A percentile compares a stretch with the other conserved stretches of the same genome.
phyloP scores from a whole-genome alignment of 1,140 invertebrate genomes.

The Zelostemma sp. region DNA sequence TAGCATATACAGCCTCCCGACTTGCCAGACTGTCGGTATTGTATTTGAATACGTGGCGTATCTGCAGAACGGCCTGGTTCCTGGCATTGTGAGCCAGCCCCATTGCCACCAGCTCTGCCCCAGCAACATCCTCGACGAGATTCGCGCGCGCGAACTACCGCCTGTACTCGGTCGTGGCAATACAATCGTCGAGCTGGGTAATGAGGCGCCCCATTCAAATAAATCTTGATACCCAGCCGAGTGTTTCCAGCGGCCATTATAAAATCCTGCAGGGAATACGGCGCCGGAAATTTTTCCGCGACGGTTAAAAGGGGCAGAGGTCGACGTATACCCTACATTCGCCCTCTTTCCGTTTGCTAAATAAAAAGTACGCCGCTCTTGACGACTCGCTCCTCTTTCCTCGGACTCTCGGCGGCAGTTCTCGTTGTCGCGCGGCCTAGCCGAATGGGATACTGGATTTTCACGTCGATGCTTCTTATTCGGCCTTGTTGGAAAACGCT shows the following conservation, averaged over 20 bases:
- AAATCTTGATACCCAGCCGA: conserved; percentile 65
- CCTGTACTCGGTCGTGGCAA: conserved; percentile 45
- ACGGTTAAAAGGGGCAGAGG: conserved; percentile 1
- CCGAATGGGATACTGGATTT: too few relatives aligned
- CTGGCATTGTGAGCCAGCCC: conserved; percentile 52
- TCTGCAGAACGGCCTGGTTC: conserved; percentile 54
- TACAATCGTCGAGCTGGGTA: conserved; percentile 66
- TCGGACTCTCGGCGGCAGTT: too few relatives aligned
- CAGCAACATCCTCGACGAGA: conserved; percentile 28
- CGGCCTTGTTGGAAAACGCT: too few relatives aligned
- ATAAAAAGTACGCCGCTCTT: too few relatives aligned
- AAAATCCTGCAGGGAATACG: conserved; percentile 41
- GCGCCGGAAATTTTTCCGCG: conserved; percentile 49
- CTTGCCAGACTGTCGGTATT: conserved; percentile 64
- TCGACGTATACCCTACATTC: background rate
- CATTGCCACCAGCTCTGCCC: conserved; percentile 12
- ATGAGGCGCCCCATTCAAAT: conserved; percentile 69
- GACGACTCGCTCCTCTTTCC: too few relatives aligned
- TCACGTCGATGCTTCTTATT: too few relatives aligned
- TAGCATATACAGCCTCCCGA: conserved; percentile 45
- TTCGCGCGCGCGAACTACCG: conserved; percentile 17
- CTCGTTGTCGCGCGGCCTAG: too few relatives aligned
- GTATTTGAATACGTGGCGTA: conserved; percentile 68
- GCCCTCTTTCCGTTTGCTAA: background rate
- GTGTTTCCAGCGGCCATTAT: conserved; percentile 59